Base-by-base conservation (phyloP, 2,888 invertebrate species). In the Atethmia centrago region DNA sequence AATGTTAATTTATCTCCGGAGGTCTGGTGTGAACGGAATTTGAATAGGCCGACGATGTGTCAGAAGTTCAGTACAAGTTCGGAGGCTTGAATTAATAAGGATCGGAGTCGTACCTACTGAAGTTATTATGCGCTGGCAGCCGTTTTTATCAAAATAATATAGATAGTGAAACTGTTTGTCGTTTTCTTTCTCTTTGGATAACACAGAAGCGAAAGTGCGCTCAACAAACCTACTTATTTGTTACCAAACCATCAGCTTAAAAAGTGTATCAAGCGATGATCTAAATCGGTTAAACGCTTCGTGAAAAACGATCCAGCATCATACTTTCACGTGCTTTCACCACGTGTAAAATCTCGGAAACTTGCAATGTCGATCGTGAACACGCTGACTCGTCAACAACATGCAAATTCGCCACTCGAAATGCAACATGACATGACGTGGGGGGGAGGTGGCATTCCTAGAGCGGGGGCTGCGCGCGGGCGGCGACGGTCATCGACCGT, bases 401-500 rank as follows among this genome's bases (percentile, higher is more conserved):
- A 94, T 94, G 95, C 93, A 94, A 95, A 95, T 95, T 93, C 91
- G 92, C 94, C 93, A 92, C 90, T 95, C 92, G 93, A 93, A 94
- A 93, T 94, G 94, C 94, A 94, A 93, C 93, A 92, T 93, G 94
- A 94, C 93, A 91, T 93, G 94, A 93, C 91, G 88, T 86, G 86
- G 85, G 86, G 85, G 84, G 83, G 77, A 80, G 87, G 88, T 89
- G 90, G 94, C 95, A 95, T 95, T 95, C 94, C 94, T 94, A 94
- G 94, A 85, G 89, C 87, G 90, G 88, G 89, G 86, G 85, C 83
- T 88, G 90, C 79, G 88, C 84, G 87, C 86, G 87, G 88, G 87
- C 87, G 91, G 90, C 90, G 91, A 88, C 93, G 95, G 95, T 96
- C 95, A 95, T 95, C 95, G 96, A 95, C 96, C 96, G 95, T 95